Conservation (phyloP, 2,113 vertebrate genomes). For the Danio rerio region DNA sequence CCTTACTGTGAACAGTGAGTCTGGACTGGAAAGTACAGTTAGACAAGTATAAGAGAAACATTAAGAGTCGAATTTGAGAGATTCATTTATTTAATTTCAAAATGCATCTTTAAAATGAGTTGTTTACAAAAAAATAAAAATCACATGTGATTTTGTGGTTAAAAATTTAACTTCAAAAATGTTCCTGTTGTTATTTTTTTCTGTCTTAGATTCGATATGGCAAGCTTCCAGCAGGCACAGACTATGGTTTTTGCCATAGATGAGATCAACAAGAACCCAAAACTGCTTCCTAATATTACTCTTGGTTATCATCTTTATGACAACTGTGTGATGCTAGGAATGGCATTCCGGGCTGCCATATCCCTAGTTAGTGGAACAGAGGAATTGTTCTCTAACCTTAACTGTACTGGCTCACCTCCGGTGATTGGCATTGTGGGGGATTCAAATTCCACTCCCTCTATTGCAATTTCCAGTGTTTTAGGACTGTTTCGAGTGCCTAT, state of each 20-base stretch:
- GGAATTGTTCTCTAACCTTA: background rate
- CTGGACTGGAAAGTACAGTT: background rate
- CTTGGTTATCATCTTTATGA: slow-evolving; percentile 57
- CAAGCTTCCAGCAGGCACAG: slow-evolving; percentile 57
- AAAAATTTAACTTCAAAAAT: too few species aligned
- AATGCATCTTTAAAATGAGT: too few species aligned
- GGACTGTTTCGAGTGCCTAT: slow-evolving; percentile 64
- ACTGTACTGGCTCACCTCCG: slow-evolving; percentile 12
- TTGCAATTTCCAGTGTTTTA: slow-evolving; percentile 63
- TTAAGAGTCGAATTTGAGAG: background rate
- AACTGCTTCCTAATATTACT: slow-evolving; percentile 59
- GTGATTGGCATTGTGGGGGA: slow-evolving; percentile 60
- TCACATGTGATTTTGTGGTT: too few species aligned
- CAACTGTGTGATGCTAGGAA: slow-evolving; percentile 57
- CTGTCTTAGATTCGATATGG: slow-evolving; percentile 33
- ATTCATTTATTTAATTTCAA: background rate
- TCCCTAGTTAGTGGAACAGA: slow-evolving; percentile 52
- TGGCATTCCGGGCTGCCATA: slow-evolving; percentile 60
- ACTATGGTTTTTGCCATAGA: slow-evolving; percentile 65
- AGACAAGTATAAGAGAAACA: background rate
- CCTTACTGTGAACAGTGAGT: slow-evolving; percentile 37
- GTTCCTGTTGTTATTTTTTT: background rate
- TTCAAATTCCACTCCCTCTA: slow-evolving; percentile 63
- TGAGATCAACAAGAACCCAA: slow-evolving; percentile 60
- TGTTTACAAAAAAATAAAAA: too few species aligned